These are phyloP conservation scores for Meliscaeva auricollis DNA, from an alignment of 2,888 invertebrate genomes.

Conservation along the genomic window DNA sequence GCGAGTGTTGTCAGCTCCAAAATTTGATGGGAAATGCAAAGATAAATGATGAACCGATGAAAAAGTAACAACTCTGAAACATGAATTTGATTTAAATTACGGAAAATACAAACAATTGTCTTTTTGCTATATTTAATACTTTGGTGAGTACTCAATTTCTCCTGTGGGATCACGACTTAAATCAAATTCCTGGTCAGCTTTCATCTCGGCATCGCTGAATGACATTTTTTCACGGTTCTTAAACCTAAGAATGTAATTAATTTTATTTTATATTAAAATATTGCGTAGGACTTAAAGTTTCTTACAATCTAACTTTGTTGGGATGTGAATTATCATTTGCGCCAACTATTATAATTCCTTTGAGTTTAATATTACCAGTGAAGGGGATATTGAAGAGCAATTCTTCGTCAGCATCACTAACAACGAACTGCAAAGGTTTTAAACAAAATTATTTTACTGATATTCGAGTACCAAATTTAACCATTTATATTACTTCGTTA, in stretches of 20 bases:
- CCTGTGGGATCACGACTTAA: conserved; percentile 92
- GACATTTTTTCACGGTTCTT: conserved; percentile 97
- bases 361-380: conserved; percentile 96
- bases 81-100: neutral
- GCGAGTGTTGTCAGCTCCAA: conserved; percentile 92
- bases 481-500: conserved; percentile 87
- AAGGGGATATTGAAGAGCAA: conserved; percentile 98
- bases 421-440: conserved; percentile 90
- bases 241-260: conserved; percentile 87
- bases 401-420: conserved; percentile 98
- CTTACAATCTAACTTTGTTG: conserved; percentile 93
- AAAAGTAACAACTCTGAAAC: conserved; percentile 94
- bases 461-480: too few relatives aligned
- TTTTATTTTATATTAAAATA: neutral
- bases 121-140: conserved; percentile 86
- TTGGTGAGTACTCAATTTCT: conserved; percentile 93
- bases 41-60: conserved; percentile 94
- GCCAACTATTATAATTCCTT: conserved; percentile 96
- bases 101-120: too few relatives aligned
- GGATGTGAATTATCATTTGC: conserved; percentile 95
- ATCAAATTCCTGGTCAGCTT: conserved; percentile 96
- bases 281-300: conserved; percentile 77
- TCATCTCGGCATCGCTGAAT: conserved; percentile 92
- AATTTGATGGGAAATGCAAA: conserved; percentile 95
- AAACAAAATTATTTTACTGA: neutral